Percentiles rank a stretch among this genome's conserved stretches.
Conservation (phyloP, 2,113 vertebrate species). For the Gila orcuttii region DNA sequence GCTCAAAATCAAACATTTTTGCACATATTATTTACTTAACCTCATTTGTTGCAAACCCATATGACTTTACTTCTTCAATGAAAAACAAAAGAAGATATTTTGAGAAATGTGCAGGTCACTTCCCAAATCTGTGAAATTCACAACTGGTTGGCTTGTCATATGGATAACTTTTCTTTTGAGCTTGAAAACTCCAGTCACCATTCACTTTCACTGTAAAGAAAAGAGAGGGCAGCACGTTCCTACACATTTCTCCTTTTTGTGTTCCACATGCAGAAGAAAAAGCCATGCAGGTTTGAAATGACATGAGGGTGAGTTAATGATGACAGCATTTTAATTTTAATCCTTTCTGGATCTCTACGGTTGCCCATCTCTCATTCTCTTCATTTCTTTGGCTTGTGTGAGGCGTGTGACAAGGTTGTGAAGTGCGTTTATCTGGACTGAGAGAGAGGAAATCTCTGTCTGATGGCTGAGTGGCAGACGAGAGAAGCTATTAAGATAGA, state of each 20-base stretch:
- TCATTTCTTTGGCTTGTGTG: conserved; percentile 22
- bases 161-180: background rate
- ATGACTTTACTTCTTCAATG: too few species aligned
- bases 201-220: background rate
- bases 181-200: background rate
- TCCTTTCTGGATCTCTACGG: background rate
- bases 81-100: too few species aligned
- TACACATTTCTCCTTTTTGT: conserved; percentile 1
- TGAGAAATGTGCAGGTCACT: too few species aligned
- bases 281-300: background rate
- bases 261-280: background rate
- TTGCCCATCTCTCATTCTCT: conserved; percentile 8
- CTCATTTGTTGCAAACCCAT: background rate
- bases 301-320: background rate
- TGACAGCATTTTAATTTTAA: background rate
- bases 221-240: background rate
- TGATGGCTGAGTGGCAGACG: conserved; percentile 76
- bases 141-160: background rate
- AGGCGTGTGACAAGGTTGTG: conserved; percentile 69
- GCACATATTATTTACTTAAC: background rate
- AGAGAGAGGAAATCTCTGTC: conserved; percentile 62
- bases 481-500: conserved; percentile 78
- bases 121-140: background rate
- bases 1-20: background rate
- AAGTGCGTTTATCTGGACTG: conserved; percentile 77